These are phyloP conservation scores for Pelodiscus sinensis DNA, from an alignment of 2,113 vertebrate genomes.

Conservation along the genomic window DNA sequence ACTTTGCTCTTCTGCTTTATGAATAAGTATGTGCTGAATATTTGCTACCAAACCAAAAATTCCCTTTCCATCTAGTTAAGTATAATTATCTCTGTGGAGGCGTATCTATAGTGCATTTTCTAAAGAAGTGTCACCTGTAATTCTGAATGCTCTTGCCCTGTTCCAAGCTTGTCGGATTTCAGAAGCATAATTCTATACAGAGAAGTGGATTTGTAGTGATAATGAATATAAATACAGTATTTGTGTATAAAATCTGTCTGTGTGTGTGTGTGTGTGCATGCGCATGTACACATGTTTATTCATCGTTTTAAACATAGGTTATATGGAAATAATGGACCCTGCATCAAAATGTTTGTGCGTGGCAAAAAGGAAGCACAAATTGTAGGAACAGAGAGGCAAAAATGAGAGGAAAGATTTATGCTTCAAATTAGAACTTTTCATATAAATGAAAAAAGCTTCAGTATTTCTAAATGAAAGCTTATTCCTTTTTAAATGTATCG, in stretches of 20 bases:
- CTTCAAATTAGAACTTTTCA: not conserved
- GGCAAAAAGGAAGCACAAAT: slow-evolving; percentile 55
- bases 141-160: not conserved
- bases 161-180: not conserved
- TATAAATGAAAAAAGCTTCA: not conserved
- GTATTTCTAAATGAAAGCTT: not conserved
- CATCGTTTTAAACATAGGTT: slow-evolving; percentile 39
- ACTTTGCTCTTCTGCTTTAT: slow-evolving; percentile 40
- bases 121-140: slow-evolving; percentile 37
- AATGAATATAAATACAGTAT: slow-evolving; percentile 27
- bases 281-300: slow-evolving; percentile 10
- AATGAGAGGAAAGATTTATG: slow-evolving; percentile 20
- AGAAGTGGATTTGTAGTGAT: slow-evolving; percentile 26
- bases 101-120: not conserved
- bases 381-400: slow-evolving; percentile 32
- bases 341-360: slow-evolving; percentile 64
- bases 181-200: slow-evolving; percentile 24
- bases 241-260: slow-evolving; percentile 19
- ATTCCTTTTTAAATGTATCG: slow-evolving; percentile 26
- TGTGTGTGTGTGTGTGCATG: slow-evolving; percentile 24
- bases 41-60: slow-evolving; percentile 8
- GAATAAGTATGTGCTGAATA: slow-evolving; percentile 41
- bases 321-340: slow-evolving; percentile 64
- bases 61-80: not conserved
- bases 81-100: not conserved